Evolutionary conservation across 2,797 vertebrate species (phyloP).

Genomic region (Hipposideros larvatus): DNA sequence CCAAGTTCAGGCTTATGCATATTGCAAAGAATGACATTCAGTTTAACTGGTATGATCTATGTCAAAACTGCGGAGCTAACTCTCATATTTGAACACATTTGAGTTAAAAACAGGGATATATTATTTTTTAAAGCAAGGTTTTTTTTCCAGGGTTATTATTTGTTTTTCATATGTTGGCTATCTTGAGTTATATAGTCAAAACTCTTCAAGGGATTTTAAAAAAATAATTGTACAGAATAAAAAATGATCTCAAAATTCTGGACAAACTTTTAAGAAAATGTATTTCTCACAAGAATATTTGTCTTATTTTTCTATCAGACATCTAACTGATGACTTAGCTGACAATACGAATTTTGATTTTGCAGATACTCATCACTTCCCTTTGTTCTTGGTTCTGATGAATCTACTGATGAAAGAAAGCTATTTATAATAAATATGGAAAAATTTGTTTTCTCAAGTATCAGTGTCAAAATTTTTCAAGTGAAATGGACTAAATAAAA

Average conservation of each 20-base stretch:
- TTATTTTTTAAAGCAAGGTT: neutral
- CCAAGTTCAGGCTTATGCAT: neutral
- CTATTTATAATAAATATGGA: neutral
- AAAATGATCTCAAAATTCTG: neutral
- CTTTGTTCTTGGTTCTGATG: neutral
- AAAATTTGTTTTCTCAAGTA: neutral
- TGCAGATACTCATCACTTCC: neutral
- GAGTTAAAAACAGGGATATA: neutral
- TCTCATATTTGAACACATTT: neutral
- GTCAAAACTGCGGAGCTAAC: neutral
- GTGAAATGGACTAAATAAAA: neutral
- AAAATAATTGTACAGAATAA: neutral
- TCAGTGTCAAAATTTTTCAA: neutral
- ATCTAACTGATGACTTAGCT: neutral
- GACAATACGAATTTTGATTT: neutral
- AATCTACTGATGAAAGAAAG: neutral
- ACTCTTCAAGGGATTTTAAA: neutral
- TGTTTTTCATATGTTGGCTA: neutral
- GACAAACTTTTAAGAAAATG: neutral
- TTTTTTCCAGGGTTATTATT: neutral
- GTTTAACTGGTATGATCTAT: neutral
- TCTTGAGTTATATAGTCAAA: neutral
- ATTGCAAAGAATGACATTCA: neutral
- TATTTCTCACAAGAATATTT: neutral
- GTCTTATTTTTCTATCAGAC: neutral